Percentiles rank a stretch among this genome's conserved stretches.
These are phyloP conservation scores for Oreochromis grahami DNA, from an alignment of 2,797 vertebrate genomes.

Conservation along the genomic window DNA sequence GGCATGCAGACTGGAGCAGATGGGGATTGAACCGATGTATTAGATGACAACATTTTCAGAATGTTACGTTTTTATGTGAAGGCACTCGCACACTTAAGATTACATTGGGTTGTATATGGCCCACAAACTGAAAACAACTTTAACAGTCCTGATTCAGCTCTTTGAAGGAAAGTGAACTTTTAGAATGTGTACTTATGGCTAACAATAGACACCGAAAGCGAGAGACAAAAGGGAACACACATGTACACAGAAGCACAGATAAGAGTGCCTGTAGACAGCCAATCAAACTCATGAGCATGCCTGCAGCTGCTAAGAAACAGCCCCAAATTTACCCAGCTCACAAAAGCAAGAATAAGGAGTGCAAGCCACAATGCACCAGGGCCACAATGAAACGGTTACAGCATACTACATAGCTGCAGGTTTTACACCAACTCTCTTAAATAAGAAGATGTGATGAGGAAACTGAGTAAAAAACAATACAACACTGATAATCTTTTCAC, in stretches of 20 bases:
- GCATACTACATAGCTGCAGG: background rate
- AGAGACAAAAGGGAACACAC: background rate
- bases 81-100: background rate
- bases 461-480: background rate
- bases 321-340: background rate
- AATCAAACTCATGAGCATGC: background rate
- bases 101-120: background rate
- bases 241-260: background rate
- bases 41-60: background rate
- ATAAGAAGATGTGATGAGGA: rapidly evolving
- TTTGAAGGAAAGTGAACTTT: background rate
- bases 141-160: background rate
- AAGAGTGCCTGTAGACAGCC: background rate
- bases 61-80: background rate
- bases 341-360: background rate
- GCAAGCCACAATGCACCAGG: background rate
- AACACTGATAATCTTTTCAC: background rate
- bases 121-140: background rate
- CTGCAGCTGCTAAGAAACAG: background rate
- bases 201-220: background rate
- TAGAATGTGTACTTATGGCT: background rate
- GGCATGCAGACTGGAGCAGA: background rate
- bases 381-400: rapidly evolving
- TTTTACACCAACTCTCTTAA: background rate
- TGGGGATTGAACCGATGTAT: background rate